Percentiles rank a stretch among this genome's conserved stretches.
Conservation (phyloP, 2,888 invertebrate species). For the Drosophila engyochracea region DNA sequence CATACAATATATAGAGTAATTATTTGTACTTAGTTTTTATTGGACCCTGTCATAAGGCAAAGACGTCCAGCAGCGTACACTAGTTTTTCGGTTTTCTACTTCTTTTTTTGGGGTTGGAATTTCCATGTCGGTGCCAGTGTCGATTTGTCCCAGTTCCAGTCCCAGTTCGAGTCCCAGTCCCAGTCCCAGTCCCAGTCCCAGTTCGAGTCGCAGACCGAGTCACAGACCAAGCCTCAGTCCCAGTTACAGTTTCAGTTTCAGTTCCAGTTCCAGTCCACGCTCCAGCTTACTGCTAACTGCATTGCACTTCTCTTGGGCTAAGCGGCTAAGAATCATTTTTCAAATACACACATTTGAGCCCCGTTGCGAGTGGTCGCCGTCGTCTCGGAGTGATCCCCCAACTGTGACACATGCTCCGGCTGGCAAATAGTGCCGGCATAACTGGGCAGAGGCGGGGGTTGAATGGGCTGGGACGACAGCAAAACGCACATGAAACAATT, state of each 20-base stretch:
- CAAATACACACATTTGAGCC: constrained; percentile 62
- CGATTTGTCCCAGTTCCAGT: background rate
- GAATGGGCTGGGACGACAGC: constrained; percentile 3
- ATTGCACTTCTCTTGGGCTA: constrained; percentile 35
- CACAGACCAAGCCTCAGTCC: background rate
- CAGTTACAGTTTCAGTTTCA: background rate
- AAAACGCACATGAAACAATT: constrained; percentile 71
- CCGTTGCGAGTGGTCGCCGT: constrained; percentile 38
- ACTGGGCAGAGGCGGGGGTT: background rate
- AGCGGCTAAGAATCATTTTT: constrained; percentile 76
- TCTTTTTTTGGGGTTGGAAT: constrained; percentile 8
- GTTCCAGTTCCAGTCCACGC: background rate
- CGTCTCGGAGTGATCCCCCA: constrained; percentile 45
- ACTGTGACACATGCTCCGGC: constrained; percentile 70
- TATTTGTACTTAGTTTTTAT: constrained; percentile 12
- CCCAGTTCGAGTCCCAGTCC: too few relatives aligned
- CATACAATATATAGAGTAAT: constrained; percentile 5
- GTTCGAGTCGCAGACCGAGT: background rate
- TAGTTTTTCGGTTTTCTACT: constrained; percentile 29
- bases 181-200: background rate
- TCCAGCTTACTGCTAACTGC: constrained; percentile 9
- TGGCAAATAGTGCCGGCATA: constrained; percentile 41
- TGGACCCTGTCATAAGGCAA: constrained; percentile 52
- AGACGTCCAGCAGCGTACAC: constrained; percentile 55
- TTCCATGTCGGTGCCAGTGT: constrained; percentile 12